Conservation (phyloP, 2,113 vertebrate genomes). For the Phainopepla nitens region DNA sequence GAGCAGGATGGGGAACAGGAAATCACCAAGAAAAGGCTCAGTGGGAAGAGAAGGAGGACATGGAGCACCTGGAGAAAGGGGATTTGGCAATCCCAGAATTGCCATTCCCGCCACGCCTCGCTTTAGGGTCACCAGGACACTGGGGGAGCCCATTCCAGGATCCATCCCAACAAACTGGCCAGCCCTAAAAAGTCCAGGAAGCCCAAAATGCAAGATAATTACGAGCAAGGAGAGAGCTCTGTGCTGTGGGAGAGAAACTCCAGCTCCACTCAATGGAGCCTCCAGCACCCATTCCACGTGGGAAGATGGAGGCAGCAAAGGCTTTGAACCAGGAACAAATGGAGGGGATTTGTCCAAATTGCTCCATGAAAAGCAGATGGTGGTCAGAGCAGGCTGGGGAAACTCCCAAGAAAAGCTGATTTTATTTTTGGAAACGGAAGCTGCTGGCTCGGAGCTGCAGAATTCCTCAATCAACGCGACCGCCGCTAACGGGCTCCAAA, state of each 20-base stretch:
- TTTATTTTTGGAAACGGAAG: constrained; percentile 20
- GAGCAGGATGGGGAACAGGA: rapidly evolving
- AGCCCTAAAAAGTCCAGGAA: neutral
- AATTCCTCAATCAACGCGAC: neutral
- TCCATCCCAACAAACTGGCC: neutral
- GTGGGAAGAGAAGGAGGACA: neutral
- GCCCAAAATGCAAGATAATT: neutral
- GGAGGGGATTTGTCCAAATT: neutral
- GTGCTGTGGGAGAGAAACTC: neutral
- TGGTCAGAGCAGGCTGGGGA: neutral
- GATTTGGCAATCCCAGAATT: rapidly evolving
- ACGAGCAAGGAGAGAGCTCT: rapidly evolving
- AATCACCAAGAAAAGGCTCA: neutral
- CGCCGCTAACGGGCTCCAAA: neutral
- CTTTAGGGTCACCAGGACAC: rapidly evolving
- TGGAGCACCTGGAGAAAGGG: neutral
- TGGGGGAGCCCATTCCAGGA: neutral
- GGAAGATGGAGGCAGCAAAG: neutral
- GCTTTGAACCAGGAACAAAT: neutral
- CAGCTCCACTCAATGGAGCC: rapidly evolving
- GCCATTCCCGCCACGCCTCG: rapidly evolving
- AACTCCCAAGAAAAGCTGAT: neutral
- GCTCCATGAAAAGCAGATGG: constrained; percentile 6
- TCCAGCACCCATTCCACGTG: rapidly evolving
- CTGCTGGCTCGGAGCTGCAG: neutral